These are phyloP conservation scores for Myotis brandtii DNA, from an alignment of 2,113 vertebrate genomes.

Conservation along the genomic window DNA sequence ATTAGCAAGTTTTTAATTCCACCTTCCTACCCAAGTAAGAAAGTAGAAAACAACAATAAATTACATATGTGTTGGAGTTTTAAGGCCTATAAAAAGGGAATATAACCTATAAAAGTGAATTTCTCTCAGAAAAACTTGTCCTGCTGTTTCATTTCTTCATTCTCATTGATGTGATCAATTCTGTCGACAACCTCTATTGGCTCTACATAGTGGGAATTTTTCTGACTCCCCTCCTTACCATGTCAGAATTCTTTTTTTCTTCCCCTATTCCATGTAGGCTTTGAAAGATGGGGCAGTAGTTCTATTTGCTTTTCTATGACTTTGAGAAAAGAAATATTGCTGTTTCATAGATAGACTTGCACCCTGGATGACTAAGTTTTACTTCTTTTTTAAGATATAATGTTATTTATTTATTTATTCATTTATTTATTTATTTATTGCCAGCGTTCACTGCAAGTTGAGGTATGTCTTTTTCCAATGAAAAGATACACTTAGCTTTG, in stretches of 20 bases:
- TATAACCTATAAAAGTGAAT: background rate
- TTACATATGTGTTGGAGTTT: background rate
- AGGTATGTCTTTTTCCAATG: too few relatives aligned
- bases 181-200: background rate
- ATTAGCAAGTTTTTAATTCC: slow-evolving; percentile 52
- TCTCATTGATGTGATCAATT: background rate
- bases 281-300: background rate
- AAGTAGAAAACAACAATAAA: background rate
- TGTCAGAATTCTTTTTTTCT: background rate
- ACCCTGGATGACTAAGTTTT: background rate
- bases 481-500: background rate
- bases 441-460: background rate
- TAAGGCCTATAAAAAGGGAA: background rate
- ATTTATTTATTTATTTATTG: background rate
- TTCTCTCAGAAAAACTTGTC: background rate
- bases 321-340: background rate
- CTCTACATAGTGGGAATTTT: background rate
- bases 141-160: background rate
- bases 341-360: background rate
- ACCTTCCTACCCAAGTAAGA: background rate
- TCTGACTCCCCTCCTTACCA: background rate
- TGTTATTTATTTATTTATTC: too few relatives aligned
- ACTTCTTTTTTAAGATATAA: background rate
- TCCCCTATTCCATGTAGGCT: background rate
- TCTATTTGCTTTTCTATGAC: background rate